Evolutionary conservation across 2,888 invertebrate genomes (phyloP).

Genomic region (Luperina nickerlii): DNA sequence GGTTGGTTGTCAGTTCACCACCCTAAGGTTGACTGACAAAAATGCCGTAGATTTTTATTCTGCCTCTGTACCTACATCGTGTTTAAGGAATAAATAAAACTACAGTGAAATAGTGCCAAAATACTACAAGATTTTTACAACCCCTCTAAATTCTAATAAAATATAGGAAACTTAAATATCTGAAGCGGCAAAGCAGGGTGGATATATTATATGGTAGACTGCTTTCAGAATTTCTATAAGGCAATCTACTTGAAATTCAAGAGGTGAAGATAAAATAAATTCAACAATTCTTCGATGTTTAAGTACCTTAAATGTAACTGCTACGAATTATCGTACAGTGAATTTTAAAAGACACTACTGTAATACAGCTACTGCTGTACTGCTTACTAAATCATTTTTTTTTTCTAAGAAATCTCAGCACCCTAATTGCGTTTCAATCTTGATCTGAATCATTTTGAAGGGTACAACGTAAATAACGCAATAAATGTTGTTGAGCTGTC

Average conservation of each 20-base stretch:
- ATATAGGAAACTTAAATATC: background rate
- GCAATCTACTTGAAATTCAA: slow-evolving; percentile 17
- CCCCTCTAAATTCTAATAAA: background rate
- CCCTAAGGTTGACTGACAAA: background rate
- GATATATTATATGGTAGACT: background rate
- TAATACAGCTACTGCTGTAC: background rate
- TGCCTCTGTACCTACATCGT: background rate
- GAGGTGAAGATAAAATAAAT: slow-evolving; percentile 11
- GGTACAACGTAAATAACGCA: too few species aligned
- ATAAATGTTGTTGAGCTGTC: too few species aligned
- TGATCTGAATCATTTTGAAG: background rate
- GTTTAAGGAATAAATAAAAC: background rate
- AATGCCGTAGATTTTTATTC: background rate
- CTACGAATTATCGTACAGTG: background rate
- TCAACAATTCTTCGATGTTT: background rate
- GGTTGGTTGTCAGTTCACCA: background rate
- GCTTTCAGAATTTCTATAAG: slow-evolving; percentile 6
- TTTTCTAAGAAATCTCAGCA: background rate
- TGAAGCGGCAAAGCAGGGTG: background rate
- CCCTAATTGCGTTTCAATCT: background rate
- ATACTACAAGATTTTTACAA: background rate
- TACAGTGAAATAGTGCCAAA: background rate
- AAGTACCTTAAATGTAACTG: background rate
- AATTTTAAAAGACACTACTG: background rate
- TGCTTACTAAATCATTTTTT: background rate